A percentile compares a stretch with the other conserved stretches of the same genome.
phyloP scores from a whole-genome alignment of 2,113 vertebrate species.

The Parus major region DNA sequence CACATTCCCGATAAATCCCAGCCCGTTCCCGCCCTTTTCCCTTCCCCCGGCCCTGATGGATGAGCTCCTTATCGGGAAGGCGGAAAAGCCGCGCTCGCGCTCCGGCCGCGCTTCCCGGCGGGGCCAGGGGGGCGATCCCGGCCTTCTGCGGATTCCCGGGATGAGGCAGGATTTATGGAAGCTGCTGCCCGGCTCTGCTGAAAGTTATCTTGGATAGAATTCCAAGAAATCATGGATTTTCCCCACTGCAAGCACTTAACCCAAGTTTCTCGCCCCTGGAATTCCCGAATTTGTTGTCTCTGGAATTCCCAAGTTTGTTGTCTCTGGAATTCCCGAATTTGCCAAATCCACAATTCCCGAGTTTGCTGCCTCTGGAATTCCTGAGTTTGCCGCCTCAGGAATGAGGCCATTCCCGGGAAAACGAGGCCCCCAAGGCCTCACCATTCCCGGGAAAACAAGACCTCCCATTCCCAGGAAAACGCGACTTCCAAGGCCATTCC shows the following conservation, averaged over 20 bases:
- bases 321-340: fast-evolving
- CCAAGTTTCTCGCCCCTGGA: fast-evolving
- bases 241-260: fast-evolving
- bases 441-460: too few species aligned
- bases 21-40: fast-evolving
- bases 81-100: slow-evolving; percentile 1
- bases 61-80: slow-evolving; percentile 55
- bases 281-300: too few species aligned
- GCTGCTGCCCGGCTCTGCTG: fast-evolving
- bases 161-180: fast-evolving
- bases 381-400: fast-evolving
- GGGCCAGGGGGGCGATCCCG: background rate
- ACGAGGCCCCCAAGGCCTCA: too few species aligned
- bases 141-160: fast-evolving
- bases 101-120: background rate
- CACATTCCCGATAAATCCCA: slow-evolving; percentile 33
- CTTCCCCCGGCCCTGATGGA: slow-evolving; percentile 50
- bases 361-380: background rate
- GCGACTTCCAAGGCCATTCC: background rate
- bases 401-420: too few species aligned
- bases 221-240: background rate
- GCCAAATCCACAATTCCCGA: fast-evolving
- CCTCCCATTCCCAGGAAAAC: background rate
- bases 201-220: fast-evolving
- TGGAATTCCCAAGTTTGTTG: fast-evolving